These are phyloP conservation scores for Drosophila nasuta DNA, from an alignment of 1,140 invertebrate species.

Conservation along the genomic window DNA sequence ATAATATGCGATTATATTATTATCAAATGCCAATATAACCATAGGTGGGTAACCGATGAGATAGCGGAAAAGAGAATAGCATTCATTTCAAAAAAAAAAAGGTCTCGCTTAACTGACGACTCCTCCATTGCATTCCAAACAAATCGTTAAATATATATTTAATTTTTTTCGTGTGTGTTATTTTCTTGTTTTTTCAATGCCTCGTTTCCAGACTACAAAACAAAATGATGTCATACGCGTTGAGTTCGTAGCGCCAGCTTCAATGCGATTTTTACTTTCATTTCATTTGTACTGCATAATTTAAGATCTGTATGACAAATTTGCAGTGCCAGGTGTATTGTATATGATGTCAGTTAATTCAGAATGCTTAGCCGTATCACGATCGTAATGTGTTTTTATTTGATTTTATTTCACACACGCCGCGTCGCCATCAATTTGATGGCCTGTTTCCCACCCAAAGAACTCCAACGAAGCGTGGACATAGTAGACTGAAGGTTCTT, in stretches of 20 bases:
- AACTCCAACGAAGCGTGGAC: conserved; percentile 65
- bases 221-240: conserved; percentile 70
- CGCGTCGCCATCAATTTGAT: conserved; percentile 36
- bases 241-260: conserved; percentile 55
- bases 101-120: conserved; percentile 28
- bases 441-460: conserved; percentile 49
- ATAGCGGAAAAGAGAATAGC: conserved; percentile 12
- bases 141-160: conserved; percentile 27
- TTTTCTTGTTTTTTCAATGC: conserved; percentile 42
- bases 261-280: conserved; percentile 79
- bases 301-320: conserved; percentile 60
- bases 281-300: conserved; percentile 77
- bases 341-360: conserved; percentile 32
- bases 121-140: conserved; percentile 62
- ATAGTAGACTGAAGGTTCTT: conserved; percentile 55
- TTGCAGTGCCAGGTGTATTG: conserved; percentile 39
- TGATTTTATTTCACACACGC: conserved; percentile 30
- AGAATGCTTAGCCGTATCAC: conserved; percentile 3
- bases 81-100: conserved; percentile 22
- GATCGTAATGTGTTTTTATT: conserved; percentile 3
- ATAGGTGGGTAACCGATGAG: neutral
- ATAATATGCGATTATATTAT: conserved; percentile 58
- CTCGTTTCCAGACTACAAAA: conserved; percentile 63
- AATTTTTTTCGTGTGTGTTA: conserved; percentile 20
- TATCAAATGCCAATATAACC: conserved; percentile 22